These are phyloP conservation scores for Sebastes aleutianus DNA, from an alignment of 2,797 vertebrate species.

Conservation along the genomic window DNA sequence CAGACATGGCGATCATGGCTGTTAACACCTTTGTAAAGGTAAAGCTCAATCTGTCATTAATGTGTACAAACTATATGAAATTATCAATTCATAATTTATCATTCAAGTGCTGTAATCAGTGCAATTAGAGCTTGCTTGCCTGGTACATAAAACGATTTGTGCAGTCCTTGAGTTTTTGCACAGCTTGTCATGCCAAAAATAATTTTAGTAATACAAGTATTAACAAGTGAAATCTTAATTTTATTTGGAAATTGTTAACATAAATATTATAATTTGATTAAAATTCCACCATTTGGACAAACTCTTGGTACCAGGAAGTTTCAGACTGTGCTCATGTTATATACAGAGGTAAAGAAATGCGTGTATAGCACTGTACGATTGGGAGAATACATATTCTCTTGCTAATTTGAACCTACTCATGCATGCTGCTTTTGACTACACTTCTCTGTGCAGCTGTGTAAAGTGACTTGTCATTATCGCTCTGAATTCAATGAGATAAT, in stretches of 20 bases:
- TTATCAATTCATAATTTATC: not conserved
- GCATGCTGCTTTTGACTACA: not conserved
- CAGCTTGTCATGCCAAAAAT: not conserved
- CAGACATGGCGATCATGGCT: conserved; percentile 99
- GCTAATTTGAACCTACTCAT: not conserved
- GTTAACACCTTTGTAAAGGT: conserved; percentile 99
- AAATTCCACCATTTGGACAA: not conserved
- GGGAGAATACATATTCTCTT: not conserved
- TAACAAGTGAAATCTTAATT: not conserved
- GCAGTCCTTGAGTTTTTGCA: not conserved
- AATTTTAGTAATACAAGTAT: not conserved
- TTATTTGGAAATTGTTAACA: not conserved
- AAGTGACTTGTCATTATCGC: not conserved
- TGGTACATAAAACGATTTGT: not conserved
- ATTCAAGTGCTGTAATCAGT: not conserved
- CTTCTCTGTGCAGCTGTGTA: not conserved
- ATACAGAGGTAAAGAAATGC: not conserved
- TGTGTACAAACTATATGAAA: not conserved
- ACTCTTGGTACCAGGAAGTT: not conserved
- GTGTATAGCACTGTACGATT: not conserved
- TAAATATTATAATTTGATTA: not conserved
- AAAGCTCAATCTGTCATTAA: not conserved
- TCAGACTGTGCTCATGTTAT: not conserved
- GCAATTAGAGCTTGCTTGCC: not conserved
- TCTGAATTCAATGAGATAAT: not conserved